Percentiles rank a stretch among this genome's conserved stretches.
Evolutionary conservation across 2,113 vertebrate genomes (phyloP).

Genomic region (Lagenorhynchus albirostris): DNA sequence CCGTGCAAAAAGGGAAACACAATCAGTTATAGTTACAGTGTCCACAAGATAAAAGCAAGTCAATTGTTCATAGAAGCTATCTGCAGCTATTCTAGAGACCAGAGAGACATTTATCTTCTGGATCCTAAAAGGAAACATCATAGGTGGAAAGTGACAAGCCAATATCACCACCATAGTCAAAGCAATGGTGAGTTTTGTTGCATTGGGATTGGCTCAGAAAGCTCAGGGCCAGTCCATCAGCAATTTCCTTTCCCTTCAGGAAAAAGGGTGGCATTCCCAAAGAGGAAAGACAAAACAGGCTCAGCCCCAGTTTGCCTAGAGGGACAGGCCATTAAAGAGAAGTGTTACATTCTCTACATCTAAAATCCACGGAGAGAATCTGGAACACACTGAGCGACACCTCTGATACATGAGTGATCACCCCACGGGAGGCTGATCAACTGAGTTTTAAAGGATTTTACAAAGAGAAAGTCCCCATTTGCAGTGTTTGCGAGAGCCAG

Average conservation of each 20-base stretch:
- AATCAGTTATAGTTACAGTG: neutral
- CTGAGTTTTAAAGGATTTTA: neutral
- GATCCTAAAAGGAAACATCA: neutral
- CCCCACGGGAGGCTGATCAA: neutral
- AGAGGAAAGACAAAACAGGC: neutral
- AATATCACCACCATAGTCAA: neutral
- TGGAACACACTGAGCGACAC: neutral
- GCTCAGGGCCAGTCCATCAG: neutral
- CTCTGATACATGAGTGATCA: neutral
- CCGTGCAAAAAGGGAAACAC: neutral
- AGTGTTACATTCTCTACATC: neutral
- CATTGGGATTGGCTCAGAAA: neutral
- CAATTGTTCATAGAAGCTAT: neutral
- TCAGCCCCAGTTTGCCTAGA: neutral
- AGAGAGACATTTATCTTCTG: neutral
- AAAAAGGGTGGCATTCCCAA: neutral
- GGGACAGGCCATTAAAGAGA: neutral
- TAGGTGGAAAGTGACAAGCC: neutral
- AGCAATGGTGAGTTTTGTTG: neutral
- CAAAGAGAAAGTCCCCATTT: neutral
- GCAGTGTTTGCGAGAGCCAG: neutral
- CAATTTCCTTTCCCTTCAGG: neutral
- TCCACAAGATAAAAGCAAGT: neutral
- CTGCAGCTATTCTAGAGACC: neutral
- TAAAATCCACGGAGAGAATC: neutral